Percentiles rank a stretch among this genome's conserved stretches.
Conservation (phyloP, 2,113 vertebrate species). For the Casuarius casuarius region DNA sequence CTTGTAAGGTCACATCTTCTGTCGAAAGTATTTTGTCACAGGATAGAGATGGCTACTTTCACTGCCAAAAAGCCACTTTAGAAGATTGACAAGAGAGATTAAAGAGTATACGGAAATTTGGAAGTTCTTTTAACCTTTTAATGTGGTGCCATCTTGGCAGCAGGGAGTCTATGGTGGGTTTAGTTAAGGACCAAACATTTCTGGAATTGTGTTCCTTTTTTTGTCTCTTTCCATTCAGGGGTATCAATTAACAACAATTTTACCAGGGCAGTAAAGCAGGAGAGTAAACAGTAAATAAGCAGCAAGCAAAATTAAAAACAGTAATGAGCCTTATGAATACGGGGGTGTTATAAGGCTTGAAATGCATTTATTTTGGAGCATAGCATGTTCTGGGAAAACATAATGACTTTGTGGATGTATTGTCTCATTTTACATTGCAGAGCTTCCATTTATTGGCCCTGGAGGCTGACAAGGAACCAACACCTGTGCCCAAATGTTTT, state of each 20-base stretch:
- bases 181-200: background rate
- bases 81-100: slow-evolving; percentile 34
- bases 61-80: slow-evolving; percentile 44
- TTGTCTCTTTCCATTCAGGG: slow-evolving; percentile 17
- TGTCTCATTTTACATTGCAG: slow-evolving; percentile 61
- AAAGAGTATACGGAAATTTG: slow-evolving; percentile 24
- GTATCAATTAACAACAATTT: slow-evolving; percentile 62
- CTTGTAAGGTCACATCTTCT: slow-evolving; percentile 22
- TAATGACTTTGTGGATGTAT: slow-evolving; percentile 37
- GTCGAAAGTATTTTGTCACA: background rate
- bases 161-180: background rate
- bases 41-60: background rate
- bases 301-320: slow-evolving; percentile 73
- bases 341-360: slow-evolving; percentile 29
- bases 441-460: slow-evolving; percentile 50
- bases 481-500: slow-evolving; percentile 70
- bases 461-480: slow-evolving; percentile 49
- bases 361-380: slow-evolving; percentile 70
- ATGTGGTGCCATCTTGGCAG: background rate
- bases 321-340: slow-evolving; percentile 67
- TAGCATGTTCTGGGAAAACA: slow-evolving; percentile 62
- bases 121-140: slow-evolving; percentile 35
- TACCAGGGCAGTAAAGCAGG: slow-evolving; percentile 50
- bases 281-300: slow-evolving; percentile 74
- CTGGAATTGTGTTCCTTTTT: background rate